Base-by-base conservation (phyloP, 2,888 invertebrate genomes). In the Candidula unifasciata region DNA sequence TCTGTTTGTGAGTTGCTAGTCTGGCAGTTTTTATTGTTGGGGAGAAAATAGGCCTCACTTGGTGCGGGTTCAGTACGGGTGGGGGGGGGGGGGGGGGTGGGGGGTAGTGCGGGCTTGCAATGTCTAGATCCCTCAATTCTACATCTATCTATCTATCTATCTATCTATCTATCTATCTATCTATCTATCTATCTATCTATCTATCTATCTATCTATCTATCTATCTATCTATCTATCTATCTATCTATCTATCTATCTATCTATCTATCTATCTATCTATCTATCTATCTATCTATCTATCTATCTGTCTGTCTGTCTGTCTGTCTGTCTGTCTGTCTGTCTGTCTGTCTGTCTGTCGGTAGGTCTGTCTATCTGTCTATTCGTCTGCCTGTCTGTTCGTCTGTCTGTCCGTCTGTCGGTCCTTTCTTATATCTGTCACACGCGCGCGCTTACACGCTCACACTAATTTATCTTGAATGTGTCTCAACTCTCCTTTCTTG, bases 281-380 rank as follows among this genome's bases (percentile, higher is more conserved):
- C 68, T 80, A 21, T 78, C 78, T 80, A 24, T 80, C 80, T 80
- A 37, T 80, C 66, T 80, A 37, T 80, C 66, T 80, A 44, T 80
- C 68, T 80, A 44, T 66, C 76, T 76, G 57, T 57, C 57, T 79
- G 69, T 69, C 69, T 69, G 69, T 69, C 69, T 69, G 69, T 69
- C 69, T 69, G 69, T 69, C 69, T 69, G 35, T 69, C 10, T 69
- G 18, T 33, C 69, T 69, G 69, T 69, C 69, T 69, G 69, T 33
- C 33, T 69, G 44, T 79, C 64, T 79, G 44, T 66, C 64, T 66
- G 44, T 74, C 30, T 60, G 24, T 82, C 33, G 33, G 21, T 73
- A 30, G 60, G 52, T 69, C n/a, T 60, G 30, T 69, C 13, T 54
- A 2, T 66, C 13, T 54, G 8, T n/a, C 44, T 44, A 10, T 6